Percentiles rank a stretch among this genome's conserved stretches.
Evolutionary conservation across 2,797 vertebrate genomes (phyloP).

Genomic region (Gila robusta): DNA sequence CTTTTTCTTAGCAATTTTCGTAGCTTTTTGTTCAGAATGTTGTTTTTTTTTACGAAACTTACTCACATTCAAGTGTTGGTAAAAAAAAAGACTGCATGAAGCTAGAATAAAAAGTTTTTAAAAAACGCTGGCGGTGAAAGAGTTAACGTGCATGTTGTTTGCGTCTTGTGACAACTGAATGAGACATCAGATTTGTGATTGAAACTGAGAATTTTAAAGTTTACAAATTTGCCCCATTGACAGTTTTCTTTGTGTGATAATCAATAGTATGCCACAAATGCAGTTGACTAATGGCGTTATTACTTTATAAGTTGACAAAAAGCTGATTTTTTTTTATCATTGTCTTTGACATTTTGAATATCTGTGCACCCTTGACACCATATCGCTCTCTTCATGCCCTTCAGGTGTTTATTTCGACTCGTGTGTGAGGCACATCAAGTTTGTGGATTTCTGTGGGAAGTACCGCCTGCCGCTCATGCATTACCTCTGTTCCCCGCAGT

Average conservation of each 20-base stretch:
- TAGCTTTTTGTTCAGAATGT: too few relatives aligned
- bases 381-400: slow-evolving; percentile 1
- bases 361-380: neutral
- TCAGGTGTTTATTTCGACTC: slow-evolving; percentile 98
- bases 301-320: neutral
- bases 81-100: neutral
- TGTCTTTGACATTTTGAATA: neutral
- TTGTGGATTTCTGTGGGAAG: slow-evolving; percentile 99
- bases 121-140: neutral
- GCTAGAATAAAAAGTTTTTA: too few relatives aligned
- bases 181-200: neutral
- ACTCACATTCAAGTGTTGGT: too few relatives aligned
- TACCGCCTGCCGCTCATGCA: slow-evolving; percentile 98
- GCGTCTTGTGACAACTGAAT: neutral
- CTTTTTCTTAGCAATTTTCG: too few relatives aligned
- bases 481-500: slow-evolving; percentile 97
- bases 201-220: neutral
- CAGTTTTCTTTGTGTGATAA: neutral
- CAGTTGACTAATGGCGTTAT: neutral
- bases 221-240: neutral
- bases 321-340: neutral
- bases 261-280: neutral
- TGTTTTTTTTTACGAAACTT: too few relatives aligned
- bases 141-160: neutral
- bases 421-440: slow-evolving; percentile 97